Conservation (phyloP, 2,797 vertebrate genomes). For the Platyrinchus mystaceus region DNA sequence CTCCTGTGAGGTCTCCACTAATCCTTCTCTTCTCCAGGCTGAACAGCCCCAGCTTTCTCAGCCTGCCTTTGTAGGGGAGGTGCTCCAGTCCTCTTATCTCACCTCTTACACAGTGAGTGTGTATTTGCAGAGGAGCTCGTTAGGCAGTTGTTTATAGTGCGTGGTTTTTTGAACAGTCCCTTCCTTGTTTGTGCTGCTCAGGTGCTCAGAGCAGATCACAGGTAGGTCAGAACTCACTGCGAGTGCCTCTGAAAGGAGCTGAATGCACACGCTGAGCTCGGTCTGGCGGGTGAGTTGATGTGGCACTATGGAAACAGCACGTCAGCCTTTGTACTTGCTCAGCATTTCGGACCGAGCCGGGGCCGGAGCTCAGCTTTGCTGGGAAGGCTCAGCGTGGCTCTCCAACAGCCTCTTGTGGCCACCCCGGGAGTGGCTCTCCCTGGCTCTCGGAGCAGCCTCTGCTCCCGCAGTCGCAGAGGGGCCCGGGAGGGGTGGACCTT, state of each 20-base stretch:
- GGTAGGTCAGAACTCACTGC: neutral
- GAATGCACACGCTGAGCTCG: fast-evolving
- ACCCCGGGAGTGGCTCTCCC: neutral
- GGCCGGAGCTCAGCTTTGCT: neutral
- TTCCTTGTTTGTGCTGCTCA: neutral
- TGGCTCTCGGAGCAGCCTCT: neutral
- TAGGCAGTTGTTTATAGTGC: neutral
- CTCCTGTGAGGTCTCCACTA: neutral
- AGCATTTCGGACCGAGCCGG: neutral
- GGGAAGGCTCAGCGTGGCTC: neutral
- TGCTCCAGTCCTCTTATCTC: neutral
- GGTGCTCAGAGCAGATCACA: neutral
- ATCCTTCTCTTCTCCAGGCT: neutral
- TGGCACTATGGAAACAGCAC: neutral
- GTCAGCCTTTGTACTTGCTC: neutral
- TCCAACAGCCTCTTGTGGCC: constrained; percentile 52
- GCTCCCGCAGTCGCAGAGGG: neutral
- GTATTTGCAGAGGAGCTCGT: neutral
- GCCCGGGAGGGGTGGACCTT: neutral
- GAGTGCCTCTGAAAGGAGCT: neutral
- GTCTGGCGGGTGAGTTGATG: neutral
- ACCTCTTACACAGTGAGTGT: neutral
- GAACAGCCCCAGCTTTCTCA: neutral
- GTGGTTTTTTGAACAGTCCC: neutral
- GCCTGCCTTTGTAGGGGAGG: too few species aligned